Conservation (phyloP, 2,888 invertebrate genomes). For the Caradrina kadenii region DNA sequence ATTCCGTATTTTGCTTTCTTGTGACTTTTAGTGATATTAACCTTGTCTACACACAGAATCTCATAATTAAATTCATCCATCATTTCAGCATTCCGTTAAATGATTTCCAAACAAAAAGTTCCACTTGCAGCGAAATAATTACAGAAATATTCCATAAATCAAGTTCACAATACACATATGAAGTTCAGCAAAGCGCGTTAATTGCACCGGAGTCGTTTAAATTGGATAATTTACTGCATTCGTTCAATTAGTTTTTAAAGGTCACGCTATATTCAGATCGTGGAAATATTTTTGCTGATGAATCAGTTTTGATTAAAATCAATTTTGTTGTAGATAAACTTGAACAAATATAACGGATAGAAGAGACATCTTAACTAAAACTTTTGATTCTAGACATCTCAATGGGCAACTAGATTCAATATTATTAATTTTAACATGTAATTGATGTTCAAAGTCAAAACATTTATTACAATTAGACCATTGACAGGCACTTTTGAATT, state of each 20-base stretch:
- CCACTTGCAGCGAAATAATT: slow-evolving; percentile 23
- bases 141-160: slow-evolving; percentile 42
- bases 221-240: slow-evolving; percentile 50
- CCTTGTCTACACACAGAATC: neutral
- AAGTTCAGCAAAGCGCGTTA: slow-evolving; percentile 25
- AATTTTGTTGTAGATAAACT: neutral
- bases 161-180: slow-evolving; percentile 24
- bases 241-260: slow-evolving; percentile 38
- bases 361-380: too few relatives aligned
- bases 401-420: too few relatives aligned
- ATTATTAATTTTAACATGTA: too few relatives aligned
- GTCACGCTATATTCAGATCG: slow-evolving; percentile 8
- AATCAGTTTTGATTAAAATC: neutral
- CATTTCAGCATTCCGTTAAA: neutral
- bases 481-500: too few relatives aligned
- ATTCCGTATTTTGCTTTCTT: too few relatives aligned
- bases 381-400: too few relatives aligned
- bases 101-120: slow-evolving; percentile 22
- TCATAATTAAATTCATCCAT: neutral
- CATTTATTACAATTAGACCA: too few relatives aligned
- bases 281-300: slow-evolving; percentile 7
- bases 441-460: too few relatives aligned
- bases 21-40: too few relatives aligned
- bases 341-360: neutral
- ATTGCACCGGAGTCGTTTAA: slow-evolving; percentile 37